These are phyloP conservation scores for Streptopelia turtur DNA, from an alignment of 2,797 vertebrate genomes.

Conservation along the genomic window DNA sequence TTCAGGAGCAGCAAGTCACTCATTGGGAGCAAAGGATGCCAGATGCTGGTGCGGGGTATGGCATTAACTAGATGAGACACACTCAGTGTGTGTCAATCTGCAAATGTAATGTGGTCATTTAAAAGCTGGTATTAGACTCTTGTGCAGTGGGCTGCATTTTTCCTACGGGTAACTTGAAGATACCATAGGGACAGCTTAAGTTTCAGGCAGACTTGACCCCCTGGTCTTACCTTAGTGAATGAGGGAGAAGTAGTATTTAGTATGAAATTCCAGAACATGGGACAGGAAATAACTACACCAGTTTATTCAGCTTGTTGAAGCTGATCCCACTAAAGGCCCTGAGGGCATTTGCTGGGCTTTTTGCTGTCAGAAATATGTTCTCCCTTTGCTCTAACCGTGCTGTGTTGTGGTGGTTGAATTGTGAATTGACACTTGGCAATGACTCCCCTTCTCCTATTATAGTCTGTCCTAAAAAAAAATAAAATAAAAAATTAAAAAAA, in stretches of 20 bases:
- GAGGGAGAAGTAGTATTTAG: background rate
- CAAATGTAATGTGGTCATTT: background rate
- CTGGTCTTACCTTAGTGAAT: background rate
- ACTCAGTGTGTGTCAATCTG: background rate
- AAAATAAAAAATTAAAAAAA: too few species aligned
- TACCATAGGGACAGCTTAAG: background rate
- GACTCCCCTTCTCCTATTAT: background rate
- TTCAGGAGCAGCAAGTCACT: background rate
- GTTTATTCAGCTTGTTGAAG: background rate
- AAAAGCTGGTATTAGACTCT: background rate
- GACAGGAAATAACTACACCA: background rate
- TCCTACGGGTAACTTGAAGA: background rate
- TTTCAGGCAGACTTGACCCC: background rate
- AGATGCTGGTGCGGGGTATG: background rate
- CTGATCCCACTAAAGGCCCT: background rate
- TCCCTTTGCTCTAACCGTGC: background rate
- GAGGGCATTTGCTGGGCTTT: background rate
- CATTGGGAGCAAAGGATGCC: background rate
- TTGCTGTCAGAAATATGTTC: background rate
- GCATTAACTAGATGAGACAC: background rate
- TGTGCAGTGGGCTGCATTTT: background rate
- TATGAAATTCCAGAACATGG: background rate
- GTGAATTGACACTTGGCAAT: background rate
- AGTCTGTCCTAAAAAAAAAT: background rate
- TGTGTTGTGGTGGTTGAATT: background rate